Percentiles rank a stretch among this genome's conserved stretches.
These are phyloP conservation scores for Ptychoptera contaminata DNA, from an alignment of 2,888 invertebrate genomes.

Conservation along the genomic window DNA sequence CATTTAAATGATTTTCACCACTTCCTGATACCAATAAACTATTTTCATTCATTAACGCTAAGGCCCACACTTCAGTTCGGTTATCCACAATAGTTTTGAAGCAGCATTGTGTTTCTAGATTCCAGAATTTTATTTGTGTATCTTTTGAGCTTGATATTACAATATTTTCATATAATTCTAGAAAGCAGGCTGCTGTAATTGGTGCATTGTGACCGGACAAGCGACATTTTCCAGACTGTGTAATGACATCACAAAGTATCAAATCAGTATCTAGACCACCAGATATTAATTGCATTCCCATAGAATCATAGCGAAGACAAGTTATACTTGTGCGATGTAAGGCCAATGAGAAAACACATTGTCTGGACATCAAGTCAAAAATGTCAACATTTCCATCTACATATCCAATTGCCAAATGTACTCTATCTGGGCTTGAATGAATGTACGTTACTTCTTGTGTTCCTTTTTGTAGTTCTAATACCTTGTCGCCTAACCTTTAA, in stretches of 20 bases:
- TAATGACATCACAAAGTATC: constrained; percentile 87
- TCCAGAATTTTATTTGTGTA: constrained; percentile 93
- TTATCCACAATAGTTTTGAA: constrained; percentile 89
- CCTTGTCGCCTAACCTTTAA: constrained; percentile 36
- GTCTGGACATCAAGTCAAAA: constrained; percentile 57
- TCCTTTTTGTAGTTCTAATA: constrained; percentile 63
- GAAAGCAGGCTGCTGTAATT: constrained; percentile 66
- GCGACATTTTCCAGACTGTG: constrained; percentile 77
- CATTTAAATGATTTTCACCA: constrained; percentile 65
- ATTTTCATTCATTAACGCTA: constrained; percentile 62
- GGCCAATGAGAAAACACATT: constrained; percentile 51
- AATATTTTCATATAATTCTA: constrained; percentile 37
- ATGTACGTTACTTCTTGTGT: constrained; percentile 64
- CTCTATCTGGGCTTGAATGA: constrained; percentile 56
- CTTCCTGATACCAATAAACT: constrained; percentile 77
- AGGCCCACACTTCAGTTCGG: constrained; percentile 73
- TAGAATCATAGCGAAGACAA: constrained; percentile 62
- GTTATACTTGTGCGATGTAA: constrained; percentile 81
- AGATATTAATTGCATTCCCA: constrained; percentile 73
- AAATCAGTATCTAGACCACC: constrained; percentile 84
- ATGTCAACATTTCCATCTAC: constrained; percentile 74
- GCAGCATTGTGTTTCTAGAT: constrained; percentile 85
- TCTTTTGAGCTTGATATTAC: constrained; percentile 81
- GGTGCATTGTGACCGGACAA: constrained; percentile 84
- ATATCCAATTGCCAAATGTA: constrained; percentile 81